These are phyloP conservation scores for Smithornis capensis DNA, from an alignment of 2,113 vertebrate species.

Conservation along the genomic window DNA sequence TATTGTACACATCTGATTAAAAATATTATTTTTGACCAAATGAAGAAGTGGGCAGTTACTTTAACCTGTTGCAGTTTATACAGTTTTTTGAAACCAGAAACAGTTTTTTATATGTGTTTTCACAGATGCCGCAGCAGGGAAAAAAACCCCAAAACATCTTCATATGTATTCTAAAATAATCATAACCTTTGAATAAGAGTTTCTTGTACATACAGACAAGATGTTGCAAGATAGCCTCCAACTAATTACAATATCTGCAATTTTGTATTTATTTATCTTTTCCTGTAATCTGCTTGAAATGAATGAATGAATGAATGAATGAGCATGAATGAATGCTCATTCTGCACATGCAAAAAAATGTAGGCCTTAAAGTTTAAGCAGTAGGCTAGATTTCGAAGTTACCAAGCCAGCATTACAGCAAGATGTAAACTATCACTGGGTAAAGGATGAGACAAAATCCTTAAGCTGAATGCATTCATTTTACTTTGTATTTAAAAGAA, in stretches of 20 bases:
- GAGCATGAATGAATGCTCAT: neutral
- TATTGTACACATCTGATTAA: neutral
- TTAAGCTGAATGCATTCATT: neutral
- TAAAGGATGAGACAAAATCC: neutral
- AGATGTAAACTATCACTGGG: neutral
- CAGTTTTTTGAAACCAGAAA: neutral
- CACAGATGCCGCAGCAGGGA: neutral
- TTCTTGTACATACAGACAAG: neutral
- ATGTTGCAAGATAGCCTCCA: neutral
- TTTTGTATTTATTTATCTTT: neutral
- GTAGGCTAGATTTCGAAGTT: neutral
- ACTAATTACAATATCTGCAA: neutral
- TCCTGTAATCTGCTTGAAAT: neutral
- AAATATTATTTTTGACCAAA: neutral
- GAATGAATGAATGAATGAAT: neutral
- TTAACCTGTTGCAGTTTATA: neutral
- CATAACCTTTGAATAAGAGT: neutral
- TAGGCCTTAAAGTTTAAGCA: neutral
- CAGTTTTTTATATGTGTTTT: neutral
- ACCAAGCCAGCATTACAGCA: neutral
- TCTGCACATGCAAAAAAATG: fast-evolving
- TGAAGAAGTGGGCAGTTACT: neutral
- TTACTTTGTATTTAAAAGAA: neutral
- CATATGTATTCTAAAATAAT: neutral
- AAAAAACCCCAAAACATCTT: neutral